A percentile compares a stretch with the other conserved stretches of the same genome.
Conservation (phyloP, 2,113 vertebrate genomes). For the Hippocampus abdominalis region DNA sequence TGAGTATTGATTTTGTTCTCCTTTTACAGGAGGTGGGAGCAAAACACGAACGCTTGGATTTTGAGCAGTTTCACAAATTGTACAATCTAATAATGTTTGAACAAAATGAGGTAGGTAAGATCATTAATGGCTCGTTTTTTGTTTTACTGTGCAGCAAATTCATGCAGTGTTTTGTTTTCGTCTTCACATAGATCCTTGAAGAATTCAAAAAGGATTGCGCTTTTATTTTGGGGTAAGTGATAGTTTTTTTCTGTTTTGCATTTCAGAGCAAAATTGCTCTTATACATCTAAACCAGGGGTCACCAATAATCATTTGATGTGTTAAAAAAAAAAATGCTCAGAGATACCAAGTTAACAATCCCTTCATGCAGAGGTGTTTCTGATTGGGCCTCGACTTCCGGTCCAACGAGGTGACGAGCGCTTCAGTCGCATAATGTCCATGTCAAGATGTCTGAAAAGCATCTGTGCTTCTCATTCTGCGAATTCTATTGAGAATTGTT, state of each 20-base stretch:
- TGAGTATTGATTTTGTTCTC: not conserved
- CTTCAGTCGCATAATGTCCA: too few relatives aligned
- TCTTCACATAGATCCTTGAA: conserved; percentile 81
- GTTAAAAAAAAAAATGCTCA: too few relatives aligned
- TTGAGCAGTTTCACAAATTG: conserved; percentile 93
- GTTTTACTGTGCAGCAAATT: not conserved
- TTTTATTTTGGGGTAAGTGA: conserved; percentile 90
- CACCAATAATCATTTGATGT: not conserved
- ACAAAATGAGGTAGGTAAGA: conserved; percentile 79
- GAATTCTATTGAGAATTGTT: too few relatives aligned
- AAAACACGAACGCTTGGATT: conserved; percentile 87
- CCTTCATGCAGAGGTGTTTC: too few relatives aligned
- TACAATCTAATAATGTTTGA: conserved; percentile 98
- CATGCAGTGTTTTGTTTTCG: not conserved
- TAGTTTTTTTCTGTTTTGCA: not conserved
- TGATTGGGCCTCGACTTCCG: too few relatives aligned
- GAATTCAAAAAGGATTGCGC: conserved; percentile 92
- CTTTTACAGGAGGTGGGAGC: conserved; percentile 80
- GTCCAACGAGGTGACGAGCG: too few relatives aligned
- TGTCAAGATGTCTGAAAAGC: too few relatives aligned
- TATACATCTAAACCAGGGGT: not conserved
- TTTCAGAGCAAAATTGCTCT: not conserved
- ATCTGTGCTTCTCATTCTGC: too few relatives aligned
- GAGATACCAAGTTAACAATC: too few relatives aligned
- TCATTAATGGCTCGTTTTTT: not conserved